These are phyloP conservation scores for Bombus vancouverensis DNA, from an alignment of 1,140 invertebrate species.

Conservation along the genomic window DNA sequence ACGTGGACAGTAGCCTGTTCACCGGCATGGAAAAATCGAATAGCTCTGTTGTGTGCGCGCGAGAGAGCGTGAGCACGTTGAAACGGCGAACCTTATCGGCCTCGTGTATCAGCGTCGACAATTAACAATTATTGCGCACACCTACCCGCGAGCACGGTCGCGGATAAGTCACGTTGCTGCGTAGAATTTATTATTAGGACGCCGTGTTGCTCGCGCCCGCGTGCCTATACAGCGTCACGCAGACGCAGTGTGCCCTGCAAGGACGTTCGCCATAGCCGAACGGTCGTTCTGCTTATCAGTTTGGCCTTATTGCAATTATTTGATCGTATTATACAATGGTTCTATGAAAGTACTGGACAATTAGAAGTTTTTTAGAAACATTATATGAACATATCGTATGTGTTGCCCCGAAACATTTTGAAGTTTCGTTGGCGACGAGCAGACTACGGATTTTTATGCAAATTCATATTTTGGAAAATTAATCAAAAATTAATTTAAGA, in stretches of 20 bases:
- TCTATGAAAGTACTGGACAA: too few species aligned
- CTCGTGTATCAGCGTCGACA: conserved; percentile 66
- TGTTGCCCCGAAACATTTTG: too few species aligned
- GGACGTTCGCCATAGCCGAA: conserved; percentile 2
- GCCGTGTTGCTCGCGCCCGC: conserved; percentile 1
- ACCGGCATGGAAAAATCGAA: conserved; percentile 38
- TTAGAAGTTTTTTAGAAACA: too few species aligned
- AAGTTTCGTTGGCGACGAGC: too few species aligned
- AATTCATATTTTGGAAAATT: too few species aligned
- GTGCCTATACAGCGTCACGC: conserved; percentile 2
- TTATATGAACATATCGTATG: too few species aligned
- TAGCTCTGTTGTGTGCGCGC: neutral
- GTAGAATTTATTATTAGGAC: conserved; percentile 78
- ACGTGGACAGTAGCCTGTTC: conserved; percentile 52
- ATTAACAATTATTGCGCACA: conserved; percentile 77
- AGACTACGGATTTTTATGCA: too few species aligned
- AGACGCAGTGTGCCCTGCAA: conserved; percentile 8
- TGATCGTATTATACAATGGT: too few species aligned
- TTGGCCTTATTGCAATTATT: neutral
- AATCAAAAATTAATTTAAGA: too few species aligned
- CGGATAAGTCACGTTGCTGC: conserved; percentile 78
- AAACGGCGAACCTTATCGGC: conserved; percentile 52
- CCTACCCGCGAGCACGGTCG: conserved; percentile 54
- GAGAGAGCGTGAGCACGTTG: conserved; percentile 13
- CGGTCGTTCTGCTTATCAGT: neutral